Base-by-base conservation (phyloP, 2,888 invertebrate genomes). In the Aspidiotus destructor region DNA sequence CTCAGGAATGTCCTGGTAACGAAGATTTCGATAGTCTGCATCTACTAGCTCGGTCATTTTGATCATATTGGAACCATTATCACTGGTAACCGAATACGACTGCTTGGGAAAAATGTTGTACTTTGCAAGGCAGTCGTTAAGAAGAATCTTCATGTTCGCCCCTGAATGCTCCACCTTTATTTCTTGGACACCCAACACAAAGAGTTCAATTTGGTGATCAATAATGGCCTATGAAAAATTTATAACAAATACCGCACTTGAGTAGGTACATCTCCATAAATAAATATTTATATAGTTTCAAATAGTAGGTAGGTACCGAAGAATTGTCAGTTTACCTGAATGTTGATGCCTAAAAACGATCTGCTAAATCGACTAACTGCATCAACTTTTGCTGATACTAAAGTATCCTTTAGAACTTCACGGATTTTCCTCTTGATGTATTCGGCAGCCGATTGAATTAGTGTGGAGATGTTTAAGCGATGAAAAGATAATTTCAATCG, bases 31-130 rank as follows among this genome's bases (percentile, higher is more conserved):
- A 48, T 48, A 48, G 10, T 48, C 2, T 13, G 10, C 48, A n/a
- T 48, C 48, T n/a, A 48, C 10, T 48, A 48, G n/a, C n/a, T 48
- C n/a, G 48, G n/a, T 48, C 48, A 48, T 48, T n/a, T 48, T 48
- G 1, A 48, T 11, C 48, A 48, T 48, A 48, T 48, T 48, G 10
- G 48, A 48, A 48, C 11, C 48, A 48, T 48, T 48, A 48, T 48
- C 48, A 6, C 3, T 13, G 6, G 48, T 48, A n/a, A 48, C 48
- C 48, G 48, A 11, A n/a, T 48, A 48, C 11, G 6, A 13, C 11
- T 48, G 10, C n/a, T 48, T 48, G 11, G 48, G 48, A 48, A 48
- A 48, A n/a, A 48, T n/a, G n/a, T n/a, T n/a, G 48, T 48, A 48
- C n/a, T 11, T 48, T 48, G 10, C n/a, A n/a, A 48, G 48, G 48